These are phyloP conservation scores for Cephalopterus ornatus DNA, from an alignment of 2,113 vertebrate genomes.

Conservation along the genomic window DNA sequence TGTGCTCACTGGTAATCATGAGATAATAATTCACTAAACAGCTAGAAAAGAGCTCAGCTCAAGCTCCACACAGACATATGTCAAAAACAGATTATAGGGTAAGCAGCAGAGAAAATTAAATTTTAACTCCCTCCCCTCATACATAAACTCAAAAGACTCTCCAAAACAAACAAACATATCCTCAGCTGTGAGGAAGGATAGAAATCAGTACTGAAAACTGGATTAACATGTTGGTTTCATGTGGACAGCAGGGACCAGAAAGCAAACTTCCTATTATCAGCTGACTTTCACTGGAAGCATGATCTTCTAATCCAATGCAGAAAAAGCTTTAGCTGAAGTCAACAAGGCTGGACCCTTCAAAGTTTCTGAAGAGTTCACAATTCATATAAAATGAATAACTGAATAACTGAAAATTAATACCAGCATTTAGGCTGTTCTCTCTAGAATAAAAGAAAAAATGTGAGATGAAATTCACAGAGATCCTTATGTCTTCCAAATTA, in stretches of 20 bases:
- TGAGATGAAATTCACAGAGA: background rate
- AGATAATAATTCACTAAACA: background rate
- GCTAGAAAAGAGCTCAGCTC: background rate
- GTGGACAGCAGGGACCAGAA: background rate
- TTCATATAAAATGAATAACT: background rate
- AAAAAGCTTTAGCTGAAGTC: background rate
- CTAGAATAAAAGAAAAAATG: background rate
- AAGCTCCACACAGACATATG: background rate
- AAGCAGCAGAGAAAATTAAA: constrained; percentile 30
- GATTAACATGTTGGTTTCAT: background rate
- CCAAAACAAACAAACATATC: background rate
- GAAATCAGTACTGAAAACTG: background rate
- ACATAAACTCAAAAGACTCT: background rate
- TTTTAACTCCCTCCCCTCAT: background rate
- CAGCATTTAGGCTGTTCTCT: background rate
- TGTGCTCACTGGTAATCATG: background rate
- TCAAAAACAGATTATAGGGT: constrained; percentile 20
- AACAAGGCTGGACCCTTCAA: background rate
- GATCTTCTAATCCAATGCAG: background rate
- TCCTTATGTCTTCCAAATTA: background rate
- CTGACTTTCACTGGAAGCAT: background rate
- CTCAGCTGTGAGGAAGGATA: background rate
- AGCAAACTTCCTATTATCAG: background rate
- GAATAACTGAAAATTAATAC: constrained; percentile 11
- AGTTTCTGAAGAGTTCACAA: background rate